A percentile compares a stretch with the other conserved stretches of the same genome.
Conservation (phyloP, 2,113 vertebrate species). For the Ibidorhyncha struthersii region DNA sequence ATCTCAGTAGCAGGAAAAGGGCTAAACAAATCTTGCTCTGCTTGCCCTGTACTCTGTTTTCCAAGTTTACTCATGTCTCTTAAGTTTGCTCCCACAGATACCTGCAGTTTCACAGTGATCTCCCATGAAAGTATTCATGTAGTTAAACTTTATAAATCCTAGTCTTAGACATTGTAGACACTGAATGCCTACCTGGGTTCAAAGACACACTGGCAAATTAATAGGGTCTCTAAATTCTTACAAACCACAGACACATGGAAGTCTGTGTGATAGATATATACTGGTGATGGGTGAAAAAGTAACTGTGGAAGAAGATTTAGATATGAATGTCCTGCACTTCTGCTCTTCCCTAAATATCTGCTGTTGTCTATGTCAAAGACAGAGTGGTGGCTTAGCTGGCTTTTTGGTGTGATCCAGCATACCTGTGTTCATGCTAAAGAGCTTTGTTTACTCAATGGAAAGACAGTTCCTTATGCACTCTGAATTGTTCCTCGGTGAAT, state of each 20-base stretch:
- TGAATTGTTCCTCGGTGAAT: not conserved
- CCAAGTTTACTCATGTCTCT: not conserved
- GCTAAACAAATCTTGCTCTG: not conserved
- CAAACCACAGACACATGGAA: not conserved
- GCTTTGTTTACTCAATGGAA: not conserved
- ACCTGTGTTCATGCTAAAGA: not conserved
- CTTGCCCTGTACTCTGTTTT: not conserved
- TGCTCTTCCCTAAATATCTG: not conserved
- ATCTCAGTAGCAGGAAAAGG: not conserved
- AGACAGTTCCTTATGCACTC: not conserved
- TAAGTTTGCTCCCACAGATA: not conserved
- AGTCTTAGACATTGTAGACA: not conserved
- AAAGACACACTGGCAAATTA: not conserved
- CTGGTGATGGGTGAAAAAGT: not conserved
- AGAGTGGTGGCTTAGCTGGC: not conserved
- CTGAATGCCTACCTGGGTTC: not conserved
- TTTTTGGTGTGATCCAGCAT: not conserved
- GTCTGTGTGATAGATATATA: fast-evolving
- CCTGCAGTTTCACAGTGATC: not conserved
- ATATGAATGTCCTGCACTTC: not conserved
- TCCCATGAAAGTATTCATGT: not conserved
- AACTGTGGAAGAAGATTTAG: not conserved
- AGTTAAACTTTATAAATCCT: not conserved
- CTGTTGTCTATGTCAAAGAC: not conserved
- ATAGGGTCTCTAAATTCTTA: not conserved